Percentiles rank a stretch among this genome's conserved stretches.
Evolutionary conservation across 2,797 vertebrate species (phyloP).

Genomic region (Dermochelys coriacea): DNA sequence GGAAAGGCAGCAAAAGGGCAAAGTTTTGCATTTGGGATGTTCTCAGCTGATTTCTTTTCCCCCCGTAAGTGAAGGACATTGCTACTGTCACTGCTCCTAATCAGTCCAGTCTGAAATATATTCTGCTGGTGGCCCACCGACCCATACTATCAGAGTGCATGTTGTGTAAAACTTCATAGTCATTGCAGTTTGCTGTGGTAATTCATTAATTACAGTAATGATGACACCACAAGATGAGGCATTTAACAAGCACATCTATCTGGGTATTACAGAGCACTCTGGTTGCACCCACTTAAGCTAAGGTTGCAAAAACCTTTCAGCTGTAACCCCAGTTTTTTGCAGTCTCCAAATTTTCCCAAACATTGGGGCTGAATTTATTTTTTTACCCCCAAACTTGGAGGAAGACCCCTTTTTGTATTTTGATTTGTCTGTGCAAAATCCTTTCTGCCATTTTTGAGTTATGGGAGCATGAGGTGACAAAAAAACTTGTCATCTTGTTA

Average conservation of each 20-base stretch:
- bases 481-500: neutral
- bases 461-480: neutral
- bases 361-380: accelerated
- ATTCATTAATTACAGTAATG: constrained; percentile 76
- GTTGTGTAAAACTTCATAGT: constrained; percentile 68
- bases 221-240: constrained; percentile 67
- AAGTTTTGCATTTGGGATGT: constrained; percentile 71
- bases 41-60: constrained; percentile 67
- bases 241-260: constrained; percentile 70
- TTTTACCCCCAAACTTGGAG: accelerated
- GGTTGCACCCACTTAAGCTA: constrained; percentile 15
- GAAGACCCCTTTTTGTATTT: neutral
- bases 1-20: constrained; percentile 75
- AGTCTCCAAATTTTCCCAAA: neutral
- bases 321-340: neutral
- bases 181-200: constrained; percentile 66
- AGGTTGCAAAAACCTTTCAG: constrained; percentile 34
- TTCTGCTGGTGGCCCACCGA: constrained; percentile 17
- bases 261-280: constrained; percentile 35
- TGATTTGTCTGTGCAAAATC: neutral
- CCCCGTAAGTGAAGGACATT: constrained; percentile 52
- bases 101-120: constrained; percentile 68
- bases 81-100: constrained; percentile 14
- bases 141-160: constrained; percentile 17
- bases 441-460: neutral